Evolutionary conservation across 2,113 vertebrate genomes (phyloP).

Genomic region (Bagarius yarrelli): DNA sequence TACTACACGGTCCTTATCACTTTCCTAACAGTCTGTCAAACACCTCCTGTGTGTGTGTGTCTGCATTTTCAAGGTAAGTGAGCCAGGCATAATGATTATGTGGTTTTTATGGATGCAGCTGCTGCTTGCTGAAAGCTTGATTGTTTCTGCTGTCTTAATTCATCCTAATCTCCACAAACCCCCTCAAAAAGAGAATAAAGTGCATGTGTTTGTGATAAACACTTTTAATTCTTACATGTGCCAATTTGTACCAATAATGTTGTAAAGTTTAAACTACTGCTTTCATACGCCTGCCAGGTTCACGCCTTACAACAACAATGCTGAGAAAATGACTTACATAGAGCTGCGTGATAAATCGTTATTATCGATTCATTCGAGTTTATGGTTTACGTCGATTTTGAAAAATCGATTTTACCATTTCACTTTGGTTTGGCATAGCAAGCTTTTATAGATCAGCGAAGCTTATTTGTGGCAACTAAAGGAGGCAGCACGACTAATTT

Average conservation of each 20-base stretch:
- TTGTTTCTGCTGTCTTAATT: constrained; percentile 35
- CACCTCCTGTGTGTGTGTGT: constrained; percentile 28
- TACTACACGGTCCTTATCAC: constrained; percentile 11
- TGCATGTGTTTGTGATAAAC: constrained; percentile 13
- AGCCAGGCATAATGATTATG: constrained; percentile 23
- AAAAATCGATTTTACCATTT: no score
- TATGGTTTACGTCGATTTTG: no score
- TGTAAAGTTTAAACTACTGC: neutral
- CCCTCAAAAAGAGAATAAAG: neutral
- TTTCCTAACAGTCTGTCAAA: constrained; percentile 49
- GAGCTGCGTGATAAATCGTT: no score
- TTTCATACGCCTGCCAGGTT: neutral
- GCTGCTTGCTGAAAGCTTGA: constrained; percentile 48
- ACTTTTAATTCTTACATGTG: neutral
- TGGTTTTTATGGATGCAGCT: constrained; percentile 38
- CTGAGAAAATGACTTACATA: no score
- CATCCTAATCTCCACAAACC: neutral
- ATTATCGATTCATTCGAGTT: no score
- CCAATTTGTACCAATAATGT: neutral
- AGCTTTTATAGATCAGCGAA: no score
- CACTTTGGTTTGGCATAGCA: no score
- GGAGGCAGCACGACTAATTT: no score
- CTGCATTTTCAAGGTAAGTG: constrained; percentile 8
- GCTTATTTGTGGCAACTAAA: no score
- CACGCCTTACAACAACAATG: neutral